Base-by-base conservation (phyloP, 2,888 invertebrate species). In the Drosophila atroscutellata region DNA sequence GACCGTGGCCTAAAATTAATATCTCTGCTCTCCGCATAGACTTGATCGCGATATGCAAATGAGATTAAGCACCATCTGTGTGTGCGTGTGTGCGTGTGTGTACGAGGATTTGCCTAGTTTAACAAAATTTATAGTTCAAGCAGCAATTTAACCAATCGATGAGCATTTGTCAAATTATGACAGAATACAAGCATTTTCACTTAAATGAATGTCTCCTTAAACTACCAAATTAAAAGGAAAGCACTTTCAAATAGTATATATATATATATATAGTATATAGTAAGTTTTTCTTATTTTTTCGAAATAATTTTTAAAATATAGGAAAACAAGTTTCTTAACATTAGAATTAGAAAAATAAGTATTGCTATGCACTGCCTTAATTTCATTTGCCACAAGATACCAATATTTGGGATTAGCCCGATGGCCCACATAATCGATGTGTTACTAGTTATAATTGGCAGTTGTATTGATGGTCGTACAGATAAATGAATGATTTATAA, bases 1-100 rank as follows among this genome's bases (percentile, higher is more conserved):
- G 82, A 54, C 60, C 79, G 24, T 72, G 79, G 70, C 82, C 82
- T 74, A 74, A 78, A 81, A 74, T 34, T 8, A 42, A 64, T 49
- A 52, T 34, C 18, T 5, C 37, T 18, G n/a, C 34, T 42, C 61
- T 39, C 32, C 26, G 32, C 28, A 37, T 26, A 50, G 45, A 45
- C 32, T 8, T 13, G 49, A 49, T 50, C 56, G n/a, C 26, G 50
- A 34, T 34, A 39, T 39, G 34, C 55, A 49, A 66, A 55, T 37
- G 15, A 26, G 49, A 37, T 58, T 36, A n/a, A 30, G 13, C 20
- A 28, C 28, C 50, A 39, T 24, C 30, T 13, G 13, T 28, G 8
- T 28, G 28, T 6, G 28, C 3, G 49, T n/a, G 26, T n/a, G 26
- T 2, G 34, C 9, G 28, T 9, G 34, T 52, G 34, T 52, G 2